Evolutionary conservation across 1,140 invertebrate species (phyloP).

Genomic region (Drosophila gunungcola): DNA sequence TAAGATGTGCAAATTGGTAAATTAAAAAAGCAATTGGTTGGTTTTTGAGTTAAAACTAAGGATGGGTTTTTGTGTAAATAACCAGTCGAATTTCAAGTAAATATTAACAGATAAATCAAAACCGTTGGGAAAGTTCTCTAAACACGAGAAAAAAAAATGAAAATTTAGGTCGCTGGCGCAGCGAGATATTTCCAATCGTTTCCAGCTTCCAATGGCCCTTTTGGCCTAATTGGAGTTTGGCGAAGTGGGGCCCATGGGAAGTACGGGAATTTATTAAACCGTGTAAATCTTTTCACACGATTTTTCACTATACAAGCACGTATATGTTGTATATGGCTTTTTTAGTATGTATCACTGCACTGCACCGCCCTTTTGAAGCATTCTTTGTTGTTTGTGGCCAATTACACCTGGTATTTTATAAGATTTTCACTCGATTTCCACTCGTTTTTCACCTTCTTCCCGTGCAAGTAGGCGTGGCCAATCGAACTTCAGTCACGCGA

Average conservation of each 20-base stretch:
- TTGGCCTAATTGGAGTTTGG: constrained; percentile 33
- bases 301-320: constrained; percentile 5
- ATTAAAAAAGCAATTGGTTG: not conserved
- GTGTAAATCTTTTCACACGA: not conserved
- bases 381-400: constrained; percentile 12
- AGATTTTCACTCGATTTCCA: constrained; percentile 11
- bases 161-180: constrained; percentile 22
- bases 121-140: constrained; percentile 6
- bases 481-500: constrained; percentile 27
- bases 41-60: not conserved
- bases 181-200: constrained; percentile 8
- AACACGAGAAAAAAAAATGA: not conserved
- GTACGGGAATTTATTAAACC: not conserved
- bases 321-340: constrained; percentile 3
- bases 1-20: not conserved
- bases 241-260: not conserved
- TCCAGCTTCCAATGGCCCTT: constrained; percentile 39
- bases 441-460: constrained; percentile 4
- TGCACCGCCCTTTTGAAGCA: constrained; percentile 35
- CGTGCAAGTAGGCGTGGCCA: constrained; percentile 16
- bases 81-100: not conserved
- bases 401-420: constrained; percentile 7
- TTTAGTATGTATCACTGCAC: constrained; percentile 33
- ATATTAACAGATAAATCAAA: constrained; percentile 40
- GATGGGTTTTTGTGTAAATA: constrained; percentile 12